Conservation (phyloP, 2,797 vertebrate species). For the Nannoperca australis region DNA sequence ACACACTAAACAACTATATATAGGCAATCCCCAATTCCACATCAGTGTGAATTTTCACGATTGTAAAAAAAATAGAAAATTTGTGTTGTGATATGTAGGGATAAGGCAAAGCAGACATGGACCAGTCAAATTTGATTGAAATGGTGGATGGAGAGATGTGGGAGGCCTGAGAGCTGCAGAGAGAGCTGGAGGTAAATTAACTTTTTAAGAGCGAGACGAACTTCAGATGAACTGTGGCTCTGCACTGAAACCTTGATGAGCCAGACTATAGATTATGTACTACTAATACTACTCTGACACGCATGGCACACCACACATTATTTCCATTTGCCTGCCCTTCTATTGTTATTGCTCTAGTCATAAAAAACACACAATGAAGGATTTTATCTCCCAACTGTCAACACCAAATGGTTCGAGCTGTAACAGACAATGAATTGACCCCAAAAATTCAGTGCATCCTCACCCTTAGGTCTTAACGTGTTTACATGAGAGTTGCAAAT, state of each 20-base stretch:
- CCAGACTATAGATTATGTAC: not conserved
- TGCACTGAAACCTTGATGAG: conserved; percentile 13
- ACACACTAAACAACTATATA: not conserved
- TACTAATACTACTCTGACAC: conserved; percentile 9
- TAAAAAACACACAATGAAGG: conserved; percentile 8
- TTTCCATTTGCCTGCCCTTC: conserved; percentile 13
- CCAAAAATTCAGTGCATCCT: not conserved
- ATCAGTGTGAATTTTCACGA: not conserved
- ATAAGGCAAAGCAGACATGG: conserved; percentile 4
- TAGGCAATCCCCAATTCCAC: not conserved
- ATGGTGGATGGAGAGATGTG: conserved; percentile 15
- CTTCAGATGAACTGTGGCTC: conserved; percentile 9
- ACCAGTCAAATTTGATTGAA: conserved; percentile 2
- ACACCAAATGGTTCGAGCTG: conserved; percentile 11
- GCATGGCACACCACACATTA: not conserved
- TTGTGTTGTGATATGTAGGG: conserved; percentile 1
- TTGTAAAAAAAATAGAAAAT: conserved; percentile 16
- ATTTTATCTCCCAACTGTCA: conserved; percentile 37
- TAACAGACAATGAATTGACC: conserved; percentile 8
- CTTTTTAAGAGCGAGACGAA: not conserved
- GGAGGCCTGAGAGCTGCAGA: conserved; percentile 8
- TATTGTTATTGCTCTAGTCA: not conserved
- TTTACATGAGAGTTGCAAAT: conserved; percentile 15
- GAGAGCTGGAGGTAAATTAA: conserved; percentile 16
- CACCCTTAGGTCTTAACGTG: not conserved